Base-by-base conservation (phyloP, 2,888 invertebrate genomes). In the Drosophila longiperda region DNA sequence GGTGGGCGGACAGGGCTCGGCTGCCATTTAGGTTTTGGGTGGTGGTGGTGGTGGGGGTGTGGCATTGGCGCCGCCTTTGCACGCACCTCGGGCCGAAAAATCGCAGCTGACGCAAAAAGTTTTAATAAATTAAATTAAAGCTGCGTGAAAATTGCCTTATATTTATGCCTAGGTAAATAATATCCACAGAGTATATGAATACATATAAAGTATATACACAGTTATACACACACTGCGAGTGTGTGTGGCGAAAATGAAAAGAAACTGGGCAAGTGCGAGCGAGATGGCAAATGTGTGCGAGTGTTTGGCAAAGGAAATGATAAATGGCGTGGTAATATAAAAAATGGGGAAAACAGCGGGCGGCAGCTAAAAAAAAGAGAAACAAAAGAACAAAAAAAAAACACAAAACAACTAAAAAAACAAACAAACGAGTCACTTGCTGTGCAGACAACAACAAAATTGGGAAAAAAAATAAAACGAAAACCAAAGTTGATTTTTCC, bases 321-420 rank as follows among this genome's bases (percentile, higher is more conserved):
- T 91, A 91, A 89, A 91, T 91, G 87, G 91, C 88, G 90, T 91
- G 91, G 89, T 86, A 91, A 90, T 90, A 89, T 83, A 89, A 82
- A 88, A 85, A 90, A 88, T 84, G 88, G 79, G 82, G 82, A 74
- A 87, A 91, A 79, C 91, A 91, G 90, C 90, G 85, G 91, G 88
- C 75, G 87, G 85, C 74, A 77, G 73, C 82, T 61, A 77, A 67
- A 74, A 73, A 75, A 75, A 42, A 38, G 4, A n/a, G 20, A 76
- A 71, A 67, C 50, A 76, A 29, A 58, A 70, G n/a, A 80, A 66
- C 8, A 45, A 76, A 71, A 65, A 59, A 70, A 32, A 58, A 70
- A 80, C 67, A 70, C 49, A 60, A 72, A 64, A 66, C 23, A 65
- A 32, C 20, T 55, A 69, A 49, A 40, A 77, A 79, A 85, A 85